These are phyloP conservation scores for Acestrorhynchus altus DNA, from an alignment of 2,797 vertebrate genomes.

Conservation along the genomic window DNA sequence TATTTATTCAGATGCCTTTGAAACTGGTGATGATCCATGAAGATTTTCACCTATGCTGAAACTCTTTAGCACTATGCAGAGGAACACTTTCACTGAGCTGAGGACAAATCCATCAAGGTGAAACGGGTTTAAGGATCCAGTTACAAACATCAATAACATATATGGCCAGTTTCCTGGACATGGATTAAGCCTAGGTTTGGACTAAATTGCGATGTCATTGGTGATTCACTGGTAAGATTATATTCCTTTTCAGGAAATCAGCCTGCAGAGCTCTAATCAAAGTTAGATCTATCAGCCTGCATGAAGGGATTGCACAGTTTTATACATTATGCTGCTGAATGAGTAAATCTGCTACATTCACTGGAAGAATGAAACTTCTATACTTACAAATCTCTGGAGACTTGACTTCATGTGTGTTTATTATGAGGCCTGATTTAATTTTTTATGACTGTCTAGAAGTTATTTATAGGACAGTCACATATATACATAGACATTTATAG, in stretches of 20 bases:
- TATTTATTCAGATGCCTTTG: conserved; percentile 60
- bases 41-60: conserved; percentile 63
- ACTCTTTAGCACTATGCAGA: conserved; percentile 58
- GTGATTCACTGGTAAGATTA: not conserved
- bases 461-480: too few relatives aligned
- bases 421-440: not conserved
- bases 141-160: not conserved
- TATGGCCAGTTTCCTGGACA: not conserved
- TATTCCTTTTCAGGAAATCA: not conserved
- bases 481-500: too few relatives aligned
- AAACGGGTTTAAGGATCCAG: conserved; percentile 2
- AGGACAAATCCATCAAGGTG: conserved; percentile 9
- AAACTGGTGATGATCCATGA: conserved; percentile 64
- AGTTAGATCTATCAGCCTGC: not conserved
- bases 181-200: not conserved
- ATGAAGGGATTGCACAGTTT: not conserved
- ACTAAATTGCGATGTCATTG: not conserved
- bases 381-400: not conserved
- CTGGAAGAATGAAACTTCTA: not conserved
- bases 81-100: conserved; percentile 11
- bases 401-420: not conserved
- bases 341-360: not conserved
- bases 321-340: not conserved
- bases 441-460: too few relatives aligned
- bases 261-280: not conserved